A percentile compares a stretch with the other conserved stretches of the same genome.
Conservation (phyloP, 2,797 vertebrate species). For the Acestrorhynchus altus region DNA sequence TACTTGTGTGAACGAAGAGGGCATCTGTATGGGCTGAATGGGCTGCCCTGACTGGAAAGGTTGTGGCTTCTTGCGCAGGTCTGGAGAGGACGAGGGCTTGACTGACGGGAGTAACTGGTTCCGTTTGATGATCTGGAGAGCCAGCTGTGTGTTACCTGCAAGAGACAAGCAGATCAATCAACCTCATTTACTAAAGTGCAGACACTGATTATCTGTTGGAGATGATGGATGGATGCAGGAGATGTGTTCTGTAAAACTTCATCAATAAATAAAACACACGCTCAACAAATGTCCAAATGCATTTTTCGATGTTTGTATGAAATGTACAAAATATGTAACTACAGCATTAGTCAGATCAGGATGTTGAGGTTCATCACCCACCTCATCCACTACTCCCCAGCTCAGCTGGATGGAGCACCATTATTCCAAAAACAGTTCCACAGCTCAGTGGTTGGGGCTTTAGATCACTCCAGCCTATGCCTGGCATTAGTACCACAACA, state of each 20-base stretch:
- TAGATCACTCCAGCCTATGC: too few relatives aligned
- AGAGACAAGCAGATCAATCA: slow-evolving; percentile 2
- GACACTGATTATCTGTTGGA: background rate
- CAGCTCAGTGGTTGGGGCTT: too few relatives aligned
- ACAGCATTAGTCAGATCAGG: too few relatives aligned
- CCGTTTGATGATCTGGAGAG: slow-evolving; percentile 98
- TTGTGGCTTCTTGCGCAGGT: slow-evolving; percentile 86
- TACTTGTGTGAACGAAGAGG: slow-evolving; percentile 87
- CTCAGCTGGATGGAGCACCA: too few relatives aligned
- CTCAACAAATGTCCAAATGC: background rate
- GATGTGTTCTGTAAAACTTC: background rate
- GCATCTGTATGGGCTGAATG: slow-evolving; percentile 87
- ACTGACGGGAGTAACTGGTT: slow-evolving; percentile 92
- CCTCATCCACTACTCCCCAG: too few relatives aligned
- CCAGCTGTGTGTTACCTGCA: slow-evolving; percentile 94
- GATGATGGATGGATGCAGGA: background rate
- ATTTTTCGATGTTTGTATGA: too few relatives aligned
- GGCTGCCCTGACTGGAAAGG: slow-evolving; percentile 85
- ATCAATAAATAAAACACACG: background rate
- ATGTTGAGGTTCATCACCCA: too few relatives aligned
- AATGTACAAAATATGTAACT: too few relatives aligned
- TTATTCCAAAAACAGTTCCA: too few relatives aligned
- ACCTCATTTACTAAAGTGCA: background rate
- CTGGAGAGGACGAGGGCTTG: slow-evolving; percentile 84
- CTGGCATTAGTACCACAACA: too few relatives aligned